A percentile compares a stretch with the other conserved stretches of the same genome.
Conservation (phyloP, 2,113 vertebrate genomes). For the Pterophyllum scalare region DNA sequence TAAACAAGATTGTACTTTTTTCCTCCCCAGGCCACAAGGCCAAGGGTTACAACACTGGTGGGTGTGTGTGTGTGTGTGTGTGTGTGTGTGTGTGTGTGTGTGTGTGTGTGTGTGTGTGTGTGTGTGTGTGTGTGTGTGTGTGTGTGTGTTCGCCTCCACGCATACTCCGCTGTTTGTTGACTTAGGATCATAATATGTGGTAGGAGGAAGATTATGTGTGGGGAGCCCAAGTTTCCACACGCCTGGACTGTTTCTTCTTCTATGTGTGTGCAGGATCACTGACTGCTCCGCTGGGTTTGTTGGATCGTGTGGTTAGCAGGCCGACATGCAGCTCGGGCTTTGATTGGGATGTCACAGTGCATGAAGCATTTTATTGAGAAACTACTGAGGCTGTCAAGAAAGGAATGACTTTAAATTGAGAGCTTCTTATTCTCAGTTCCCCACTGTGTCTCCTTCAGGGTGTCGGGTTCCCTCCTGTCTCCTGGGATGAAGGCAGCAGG, state of each 20-base stretch:
- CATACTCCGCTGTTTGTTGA: conserved; percentile 68
- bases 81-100: neutral
- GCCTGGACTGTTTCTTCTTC: conserved; percentile 62
- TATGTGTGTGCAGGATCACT: conserved; percentile 46
- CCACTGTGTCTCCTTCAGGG: conserved; percentile 77
- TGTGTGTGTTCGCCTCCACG: conserved; percentile 40
- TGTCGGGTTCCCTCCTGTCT: conserved; percentile 85
- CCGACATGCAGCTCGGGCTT: conserved; percentile 27
- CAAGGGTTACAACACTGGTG: conserved; percentile 4
- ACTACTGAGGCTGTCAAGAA: conserved; percentile 11
- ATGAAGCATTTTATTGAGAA: conserved; percentile 41
- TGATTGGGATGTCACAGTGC: conserved; percentile 44
- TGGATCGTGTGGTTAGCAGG: conserved; percentile 25
- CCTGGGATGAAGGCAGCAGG: conserved; percentile 87
- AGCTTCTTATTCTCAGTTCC: conserved; percentile 6
- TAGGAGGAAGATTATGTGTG: conserved; percentile 60
- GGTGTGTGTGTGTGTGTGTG: neutral
- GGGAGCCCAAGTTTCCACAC: conserved; percentile 71
- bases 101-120: neutral
- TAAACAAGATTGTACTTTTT: conserved; percentile 42
- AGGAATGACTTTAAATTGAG: neutral
- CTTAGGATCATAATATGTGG: conserved; percentile 71
- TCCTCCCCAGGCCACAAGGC: conserved; percentile 39
- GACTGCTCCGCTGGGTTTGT: conserved; percentile 47
- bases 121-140: neutral